Evolutionary conservation across 2,797 vertebrate genomes (phyloP), one percentile per base, ranked within the genome.

Genomic region (Psittacula echo): DNA sequence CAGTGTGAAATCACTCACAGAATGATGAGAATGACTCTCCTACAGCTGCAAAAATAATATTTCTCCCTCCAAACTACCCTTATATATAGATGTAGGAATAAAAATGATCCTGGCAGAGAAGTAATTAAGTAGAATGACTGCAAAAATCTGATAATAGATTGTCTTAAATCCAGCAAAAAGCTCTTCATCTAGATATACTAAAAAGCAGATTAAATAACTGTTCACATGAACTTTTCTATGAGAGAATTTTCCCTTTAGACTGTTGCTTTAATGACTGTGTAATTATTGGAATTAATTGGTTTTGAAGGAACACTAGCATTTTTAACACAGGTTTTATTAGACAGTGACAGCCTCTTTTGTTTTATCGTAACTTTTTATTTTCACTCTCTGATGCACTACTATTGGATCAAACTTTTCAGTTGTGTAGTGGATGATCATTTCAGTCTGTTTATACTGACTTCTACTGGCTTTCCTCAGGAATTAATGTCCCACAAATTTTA

Each of bases 201-300:
- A 94, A 92, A 94, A 87, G 47, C 6, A 90, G 53, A 90, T 93
- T 93, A 95, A 96, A 89, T 95, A 85, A 94, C 68, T 90, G 53
- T 76, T 72, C 84, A 54, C 22, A 61, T 56, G 58, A 95, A 87
- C 77, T 58, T n/a, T 68, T 93, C 51, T 48, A 68, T 27, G 20
- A 89, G 88, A 62, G 74, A 87, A 53, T 93, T 93, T 75, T 78
- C 67, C 68, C 61, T 74, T 90, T 85, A 89, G 90, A 90, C 61
- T 75, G 51, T 66, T 87, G 64, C 45, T 94, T 93, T 94, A 92
- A 92, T 94, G 84, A 90, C 68, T 62, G 21, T 85, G 54, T 88
- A 91, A 96, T 94, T 96, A 94, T 37, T 84, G 32, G 44, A 93
- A 87, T 77, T 61, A 82, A 82, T 50, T 71, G 3, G 42, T 51